phyloP scores from a whole-genome alignment of 2,797 vertebrate species.

The Columba guinea region DNA sequence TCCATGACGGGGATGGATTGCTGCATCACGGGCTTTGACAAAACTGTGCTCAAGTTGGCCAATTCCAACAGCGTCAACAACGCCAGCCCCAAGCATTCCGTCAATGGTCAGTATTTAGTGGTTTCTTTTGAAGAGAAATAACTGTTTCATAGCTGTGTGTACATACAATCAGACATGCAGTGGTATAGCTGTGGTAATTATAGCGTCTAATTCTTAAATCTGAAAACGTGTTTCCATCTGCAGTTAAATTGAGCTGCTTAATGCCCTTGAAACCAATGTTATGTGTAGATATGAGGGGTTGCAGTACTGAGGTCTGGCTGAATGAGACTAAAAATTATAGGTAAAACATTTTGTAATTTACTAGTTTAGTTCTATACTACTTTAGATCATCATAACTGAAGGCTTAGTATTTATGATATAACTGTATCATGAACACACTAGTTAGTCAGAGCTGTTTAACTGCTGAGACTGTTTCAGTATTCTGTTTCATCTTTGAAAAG shows the following conservation, averaged over 20 bases:
- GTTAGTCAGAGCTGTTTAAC: neutral
- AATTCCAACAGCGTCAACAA: constrained; percentile 80
- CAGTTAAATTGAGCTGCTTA: neutral
- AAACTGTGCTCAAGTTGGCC: constrained; percentile 85
- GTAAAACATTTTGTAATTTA: neutral
- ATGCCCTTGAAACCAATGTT: neutral
- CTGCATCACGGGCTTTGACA: constrained; percentile 87
- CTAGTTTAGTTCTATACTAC: neutral
- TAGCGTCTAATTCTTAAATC: neutral
- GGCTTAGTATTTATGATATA: neutral
- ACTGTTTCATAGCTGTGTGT: neutral
- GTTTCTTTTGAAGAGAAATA: neutral
- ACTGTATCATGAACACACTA: neutral
- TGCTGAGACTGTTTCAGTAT: neutral
- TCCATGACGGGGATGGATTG: constrained; percentile 93
- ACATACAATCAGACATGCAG: accelerated
- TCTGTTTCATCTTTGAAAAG: neutral
- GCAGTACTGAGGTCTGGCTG: neutral
- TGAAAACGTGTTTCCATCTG: neutral
- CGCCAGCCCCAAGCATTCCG: constrained; percentile 90
- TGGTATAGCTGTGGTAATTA: neutral
- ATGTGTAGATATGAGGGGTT: neutral
- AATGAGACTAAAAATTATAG: neutral
- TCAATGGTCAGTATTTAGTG: constrained; percentile 81
- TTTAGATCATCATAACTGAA: neutral